Base-by-base conservation (phyloP, 2,113 vertebrate species). In the Lepus europaeus region DNA sequence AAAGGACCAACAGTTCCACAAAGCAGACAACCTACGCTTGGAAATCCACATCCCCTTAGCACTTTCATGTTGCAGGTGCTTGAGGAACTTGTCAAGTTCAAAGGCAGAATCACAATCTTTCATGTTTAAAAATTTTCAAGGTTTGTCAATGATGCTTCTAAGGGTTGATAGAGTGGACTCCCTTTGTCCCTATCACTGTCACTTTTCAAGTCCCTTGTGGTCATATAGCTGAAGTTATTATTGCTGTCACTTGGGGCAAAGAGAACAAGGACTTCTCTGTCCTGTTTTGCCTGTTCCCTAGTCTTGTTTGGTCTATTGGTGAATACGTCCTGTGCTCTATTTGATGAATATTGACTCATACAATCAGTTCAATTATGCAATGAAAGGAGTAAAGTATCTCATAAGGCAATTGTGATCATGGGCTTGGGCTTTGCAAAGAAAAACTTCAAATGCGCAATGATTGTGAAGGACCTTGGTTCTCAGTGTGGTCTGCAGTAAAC, bases 71-170 rank as follows among this genome's bases (percentile, higher is more conserved):
- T 87, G 63, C 61, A 66, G 31, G 11, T 39, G 27, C 33, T 63
- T 91, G 25, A 89, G 72, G 84, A 70, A 83, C n/a, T 59, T 79
- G 66, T 39, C 49, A 77, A 9, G 74, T 84, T 89, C 66, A 93
- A 87, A 94, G 20, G 22, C 10, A 79, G 36, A 64, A 87, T n/a
- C 16, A 31, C 4, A 63, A 68, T 70, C 22, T 49, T 91, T 89
- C 53, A 53, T 33, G 39, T 76, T 91, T 74, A 64, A 79, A 93
- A 68, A 23, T 25, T 92, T 53, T 64, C 25, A 29, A 78, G 56
- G 16, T 19, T 87, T 76, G 51, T 25, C 0, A 2, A 20, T 73
- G 29, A n/a, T 51, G 16, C n/a, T 51, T 86, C 36, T 79, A 51
- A 87, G 70, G 33, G 64, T 25, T 7, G n/a, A 33, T 7, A 29